Conservation (phyloP, 2,113 vertebrate species). For the Acrocephalus arundinaceus region DNA sequence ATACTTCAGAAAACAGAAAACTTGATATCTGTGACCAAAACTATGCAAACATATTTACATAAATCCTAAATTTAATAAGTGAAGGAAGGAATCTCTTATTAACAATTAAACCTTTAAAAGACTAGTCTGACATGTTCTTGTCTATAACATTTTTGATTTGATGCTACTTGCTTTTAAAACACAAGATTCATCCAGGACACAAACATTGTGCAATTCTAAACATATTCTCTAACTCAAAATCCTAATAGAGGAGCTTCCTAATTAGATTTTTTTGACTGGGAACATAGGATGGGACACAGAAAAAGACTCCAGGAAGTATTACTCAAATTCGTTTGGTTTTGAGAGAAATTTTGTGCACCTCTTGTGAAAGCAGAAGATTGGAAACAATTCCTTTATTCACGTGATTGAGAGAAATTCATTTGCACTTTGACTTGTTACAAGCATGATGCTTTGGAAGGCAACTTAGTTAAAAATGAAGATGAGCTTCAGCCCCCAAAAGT, state of each 20-base stretch:
- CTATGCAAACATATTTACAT: not conserved
- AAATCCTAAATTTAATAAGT: not conserved
- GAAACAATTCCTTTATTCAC: not conserved
- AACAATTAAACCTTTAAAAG: not conserved
- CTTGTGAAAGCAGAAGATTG: not conserved
- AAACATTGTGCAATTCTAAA: not conserved
- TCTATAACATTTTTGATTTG: not conserved
- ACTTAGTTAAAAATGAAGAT: not conserved
- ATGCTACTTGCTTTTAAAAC: not conserved
- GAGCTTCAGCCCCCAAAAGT: not conserved
- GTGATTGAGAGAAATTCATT: not conserved
- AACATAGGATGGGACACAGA: not conserved
- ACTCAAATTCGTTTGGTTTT: not conserved
- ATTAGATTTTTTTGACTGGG: not conserved
- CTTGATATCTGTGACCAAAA: not conserved
- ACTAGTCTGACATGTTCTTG: not conserved
- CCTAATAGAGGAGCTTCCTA: not conserved
- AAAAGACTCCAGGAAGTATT: not conserved
- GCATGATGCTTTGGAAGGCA: not conserved
- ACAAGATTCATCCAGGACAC: not conserved
- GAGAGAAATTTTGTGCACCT: not conserved
- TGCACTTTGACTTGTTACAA: not conserved
- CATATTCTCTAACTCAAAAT: not conserved
- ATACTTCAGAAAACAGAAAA: not conserved
- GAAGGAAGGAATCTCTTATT: not conserved